Evolutionary conservation across 2,888 invertebrate genomes (phyloP).

Genomic region (Ypsolopha sequella): DNA sequence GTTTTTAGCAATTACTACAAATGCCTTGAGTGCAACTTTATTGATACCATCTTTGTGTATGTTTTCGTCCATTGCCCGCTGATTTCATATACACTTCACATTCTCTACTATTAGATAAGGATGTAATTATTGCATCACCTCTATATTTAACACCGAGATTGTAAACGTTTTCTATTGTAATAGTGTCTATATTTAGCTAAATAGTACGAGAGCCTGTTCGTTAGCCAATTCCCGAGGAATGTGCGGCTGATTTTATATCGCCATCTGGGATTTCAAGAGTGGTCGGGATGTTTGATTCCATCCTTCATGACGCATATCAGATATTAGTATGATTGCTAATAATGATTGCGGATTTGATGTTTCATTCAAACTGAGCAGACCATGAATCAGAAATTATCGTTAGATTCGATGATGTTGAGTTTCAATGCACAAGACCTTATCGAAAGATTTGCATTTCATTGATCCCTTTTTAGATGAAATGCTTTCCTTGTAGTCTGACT

Average conservation of each 20-base stretch:
- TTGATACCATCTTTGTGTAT: not conserved
- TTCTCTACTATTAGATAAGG: not conserved
- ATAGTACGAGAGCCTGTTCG: not conserved
- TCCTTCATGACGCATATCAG: not conserved
- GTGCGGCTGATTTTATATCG: not conserved
- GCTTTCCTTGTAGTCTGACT: too few relatives aligned
- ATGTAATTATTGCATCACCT: too few relatives aligned
- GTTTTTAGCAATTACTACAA: too few relatives aligned
- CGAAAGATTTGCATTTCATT: too few relatives aligned
- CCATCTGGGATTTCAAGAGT: not conserved
- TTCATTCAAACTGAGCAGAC: too few relatives aligned
- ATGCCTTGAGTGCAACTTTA: not conserved
- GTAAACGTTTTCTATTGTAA: not conserved
- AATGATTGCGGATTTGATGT: too few relatives aligned
- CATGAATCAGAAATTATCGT: too few relatives aligned
- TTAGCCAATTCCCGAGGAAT: conserved; percentile 1
- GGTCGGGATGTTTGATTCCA: not conserved
- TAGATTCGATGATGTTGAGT: too few relatives aligned
- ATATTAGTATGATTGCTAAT: too few relatives aligned
- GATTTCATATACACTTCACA: not conserved
- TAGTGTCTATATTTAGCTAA: not conserved
- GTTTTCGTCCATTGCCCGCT: not conserved
- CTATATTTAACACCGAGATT: too few relatives aligned
- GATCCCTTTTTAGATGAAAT: too few relatives aligned
- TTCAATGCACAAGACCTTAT: too few relatives aligned